Base-by-base conservation (phyloP, 1,140 invertebrate genomes). In the Drosophila serrata region DNA sequence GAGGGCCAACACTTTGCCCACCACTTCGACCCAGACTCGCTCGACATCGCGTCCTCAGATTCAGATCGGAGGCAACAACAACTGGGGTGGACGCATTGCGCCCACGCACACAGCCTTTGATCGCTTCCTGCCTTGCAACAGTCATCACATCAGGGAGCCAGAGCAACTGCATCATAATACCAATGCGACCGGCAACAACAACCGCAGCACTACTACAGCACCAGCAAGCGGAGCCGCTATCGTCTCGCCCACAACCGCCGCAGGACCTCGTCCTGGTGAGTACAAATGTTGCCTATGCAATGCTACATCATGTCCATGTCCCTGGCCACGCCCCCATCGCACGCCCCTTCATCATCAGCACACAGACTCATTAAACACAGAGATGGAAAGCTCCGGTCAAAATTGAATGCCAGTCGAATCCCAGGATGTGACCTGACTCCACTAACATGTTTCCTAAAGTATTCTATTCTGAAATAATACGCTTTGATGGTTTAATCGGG, bases 31-130 rank as follows among this genome's bases (percentile, higher is more conserved):
- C 7, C 94, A 95, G 82, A 96, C 95, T 12, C 93, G 95, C 9
- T 95, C 95, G 22, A 95, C 95, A 15, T 93, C 95, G 4, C 93
- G 95, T 35, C 95, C 95, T 6, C 95, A 96, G 65, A 94, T 96
- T 12, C 94, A 95, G 74, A 92, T 95, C 51, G 87, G 92, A 11
- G 74, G 86, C 49, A 90, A 90, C 13, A 90, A 90, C 68, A 90
- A 81, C 42, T 91, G 91, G 80, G 82, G 88, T 55, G 79, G 86
- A 51, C 81, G 92, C 27, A 85, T 92, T 62, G 79, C 92, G 31
- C 92, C 92, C n/a, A 81, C 81, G 9, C 91, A 92, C 58, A 92
- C 91, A 7, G 91, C 92, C 7, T 93, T 93, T 24, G 92, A 93
- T 70, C 86, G 92, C 31, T 93, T 93, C 60, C 75, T 93, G 61